These are phyloP conservation scores for Dinomys branickii DNA, from an alignment of 2,113 vertebrate genomes.

Conservation along the genomic window DNA sequence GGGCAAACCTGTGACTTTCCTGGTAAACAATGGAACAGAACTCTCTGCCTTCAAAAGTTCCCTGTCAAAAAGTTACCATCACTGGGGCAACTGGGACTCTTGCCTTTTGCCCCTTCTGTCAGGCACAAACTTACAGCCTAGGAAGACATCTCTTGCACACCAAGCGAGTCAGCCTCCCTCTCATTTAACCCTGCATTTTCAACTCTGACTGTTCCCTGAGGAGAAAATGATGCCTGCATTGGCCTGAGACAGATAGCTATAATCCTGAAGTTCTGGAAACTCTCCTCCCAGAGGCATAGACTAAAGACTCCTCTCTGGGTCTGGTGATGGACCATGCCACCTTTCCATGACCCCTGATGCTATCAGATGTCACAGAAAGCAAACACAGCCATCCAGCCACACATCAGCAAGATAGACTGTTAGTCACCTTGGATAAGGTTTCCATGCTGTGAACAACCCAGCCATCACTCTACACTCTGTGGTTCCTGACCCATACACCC, in stretches of 20 bases:
- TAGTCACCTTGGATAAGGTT: neutral
- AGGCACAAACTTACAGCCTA: neutral
- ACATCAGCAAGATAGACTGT: neutral
- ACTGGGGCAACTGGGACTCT: neutral
- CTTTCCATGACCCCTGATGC: no score
- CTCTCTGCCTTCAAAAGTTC: neutral
- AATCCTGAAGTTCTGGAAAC: no score
- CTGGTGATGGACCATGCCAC: no score
- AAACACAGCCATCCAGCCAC: no score
- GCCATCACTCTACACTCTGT: neutral
- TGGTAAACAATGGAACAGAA: neutral
- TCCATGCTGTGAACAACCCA: neutral
- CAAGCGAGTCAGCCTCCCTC: neutral
- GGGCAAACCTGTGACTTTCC: neutral
- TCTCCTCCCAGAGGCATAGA: no score
- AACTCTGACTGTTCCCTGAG: neutral
- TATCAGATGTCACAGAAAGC: no score
- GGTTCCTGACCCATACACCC: neutral
- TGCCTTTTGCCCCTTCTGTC: neutral
- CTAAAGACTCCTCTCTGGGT: no score
- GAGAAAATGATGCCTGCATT: neutral
- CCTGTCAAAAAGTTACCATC: neutral
- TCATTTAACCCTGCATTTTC: neutral
- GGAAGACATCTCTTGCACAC: neutral
- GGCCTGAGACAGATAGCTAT: no score